A percentile compares a stretch with the other conserved stretches of the same genome.
Evolutionary conservation across 2,797 vertebrate genomes (phyloP).

Genomic region (Ctenosaura bakeri): DNA sequence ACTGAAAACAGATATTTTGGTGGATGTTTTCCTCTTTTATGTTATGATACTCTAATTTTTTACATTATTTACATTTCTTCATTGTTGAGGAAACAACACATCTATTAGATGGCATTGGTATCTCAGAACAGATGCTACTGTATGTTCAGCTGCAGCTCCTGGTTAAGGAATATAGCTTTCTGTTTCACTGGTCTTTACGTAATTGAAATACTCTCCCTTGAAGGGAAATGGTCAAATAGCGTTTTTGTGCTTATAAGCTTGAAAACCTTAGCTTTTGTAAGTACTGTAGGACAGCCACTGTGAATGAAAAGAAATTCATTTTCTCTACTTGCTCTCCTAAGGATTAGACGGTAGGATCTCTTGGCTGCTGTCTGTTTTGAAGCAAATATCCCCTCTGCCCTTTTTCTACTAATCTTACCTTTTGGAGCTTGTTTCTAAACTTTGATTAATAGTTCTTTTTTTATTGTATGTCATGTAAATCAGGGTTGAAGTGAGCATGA

Average conservation of each 20-base stretch:
- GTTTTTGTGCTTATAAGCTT: neutral
- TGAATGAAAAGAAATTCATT: neutral
- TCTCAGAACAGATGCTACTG: neutral
- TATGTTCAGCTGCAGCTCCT: neutral
- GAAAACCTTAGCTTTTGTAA: neutral
- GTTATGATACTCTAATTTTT: neutral
- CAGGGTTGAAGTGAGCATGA: neutral
- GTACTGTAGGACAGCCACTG: no score
- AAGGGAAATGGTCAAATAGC: neutral
- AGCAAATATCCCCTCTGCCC: neutral
- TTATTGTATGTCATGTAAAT: neutral
- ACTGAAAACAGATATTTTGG: no score
- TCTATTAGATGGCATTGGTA: neutral
- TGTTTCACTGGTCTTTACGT: neutral
- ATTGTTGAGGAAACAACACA: neutral
- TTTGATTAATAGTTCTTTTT: neutral
- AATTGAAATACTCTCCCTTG: neutral
- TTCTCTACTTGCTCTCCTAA: neutral
- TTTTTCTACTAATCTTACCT: neutral
- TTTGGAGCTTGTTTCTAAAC: neutral
- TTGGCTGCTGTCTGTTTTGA: no score
- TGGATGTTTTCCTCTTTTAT: neutral
- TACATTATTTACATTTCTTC: neutral
- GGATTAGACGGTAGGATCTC: neutral
- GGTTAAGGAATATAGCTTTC: constrained; percentile 1